Evolutionary conservation across 2,797 vertebrate genomes (phyloP).

Genomic region (Hippoglossus hippoglossus): DNA sequence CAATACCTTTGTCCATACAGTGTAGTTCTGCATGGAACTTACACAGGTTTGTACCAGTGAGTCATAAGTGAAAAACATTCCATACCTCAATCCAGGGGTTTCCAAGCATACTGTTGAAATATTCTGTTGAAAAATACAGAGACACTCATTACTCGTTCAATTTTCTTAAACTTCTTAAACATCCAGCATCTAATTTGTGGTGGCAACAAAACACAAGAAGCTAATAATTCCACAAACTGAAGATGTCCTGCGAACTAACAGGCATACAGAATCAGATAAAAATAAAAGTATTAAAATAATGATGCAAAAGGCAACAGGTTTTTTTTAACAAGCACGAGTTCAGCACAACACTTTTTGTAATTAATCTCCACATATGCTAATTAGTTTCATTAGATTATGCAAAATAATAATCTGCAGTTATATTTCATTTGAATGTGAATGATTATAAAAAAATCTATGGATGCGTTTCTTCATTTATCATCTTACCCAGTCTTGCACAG

Average conservation of each 20-base stretch:
- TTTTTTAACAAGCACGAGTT: no score
- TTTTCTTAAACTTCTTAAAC: background rate
- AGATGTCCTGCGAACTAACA: no score
- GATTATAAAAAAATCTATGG: background rate
- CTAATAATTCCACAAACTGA: background rate
- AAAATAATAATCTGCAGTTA: background rate
- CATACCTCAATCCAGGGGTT: slow-evolving; percentile 98
- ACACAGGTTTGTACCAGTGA: background rate
- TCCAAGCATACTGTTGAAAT: slow-evolving; percentile 98
- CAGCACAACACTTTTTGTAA: no score
- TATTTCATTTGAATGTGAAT: background rate
- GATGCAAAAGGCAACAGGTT: no score
- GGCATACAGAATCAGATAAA: no score
- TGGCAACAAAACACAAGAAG: background rate
- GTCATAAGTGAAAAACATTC: background rate
- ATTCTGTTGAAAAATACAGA: slow-evolving; percentile 83
- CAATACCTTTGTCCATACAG: no score
- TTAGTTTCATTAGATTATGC: background rate
- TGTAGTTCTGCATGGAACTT: background rate
- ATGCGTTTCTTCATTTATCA: background rate
- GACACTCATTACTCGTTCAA: background rate
- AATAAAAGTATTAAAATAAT: no score
- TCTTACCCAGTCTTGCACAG: slow-evolving; percentile 95
- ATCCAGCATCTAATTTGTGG: background rate
- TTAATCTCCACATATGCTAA: no score